Evolutionary conservation across 1,140 invertebrate species (phyloP), one percentile per base, ranked within the genome.

Genomic region (Phenacoccus solenopsis): DNA sequence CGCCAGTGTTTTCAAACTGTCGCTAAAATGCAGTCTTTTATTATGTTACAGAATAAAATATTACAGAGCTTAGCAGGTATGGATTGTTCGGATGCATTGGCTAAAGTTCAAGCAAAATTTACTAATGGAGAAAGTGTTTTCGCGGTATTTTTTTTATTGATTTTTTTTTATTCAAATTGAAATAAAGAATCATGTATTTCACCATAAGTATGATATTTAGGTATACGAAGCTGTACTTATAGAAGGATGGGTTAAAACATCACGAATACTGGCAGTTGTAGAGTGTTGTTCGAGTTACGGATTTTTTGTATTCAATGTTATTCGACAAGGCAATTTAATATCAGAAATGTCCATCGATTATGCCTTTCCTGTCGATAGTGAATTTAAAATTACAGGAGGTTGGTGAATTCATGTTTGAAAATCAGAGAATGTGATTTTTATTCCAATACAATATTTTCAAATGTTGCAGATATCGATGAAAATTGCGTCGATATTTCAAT

Each of bases 341-440:
- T 85, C 84, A 22, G 88, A 90, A 78, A 78, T 90, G 72, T 84
- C 84, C 9, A 82, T 90, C 75, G 88, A 90, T 79, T 84, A 83
- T 76, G 82, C 88, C 56, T 80, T 91, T 73, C 88, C 89, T n/a
- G 84, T 91, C 67, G 85, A 90, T 79, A 82, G 83, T 73, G 84
- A 84, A 74, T 90, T 91, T 78, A 85, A 85, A 76, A 90, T 86
- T 82, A 85, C 88, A 81, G 86, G 88, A 76, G 85, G 85, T 86
- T 79, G 76, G 76, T 73, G 72, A 59, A 12, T 4, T 59, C 3
- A 27, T 49, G n/a, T 30, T 61, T 70, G 3, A 30, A 64, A 9
- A 59, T 4, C 67, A 28, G 32, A 70, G 7, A 61, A 25, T 2
- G 20, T 30, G 9, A 4, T 49, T 20, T 68, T 25, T 1, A 59